Evolutionary conservation across 37 sponge, comb jelly and placozoan genomes (phyloP), one percentile per base, ranked within the genome.

Genomic region (Halichondria panicea): DNA sequence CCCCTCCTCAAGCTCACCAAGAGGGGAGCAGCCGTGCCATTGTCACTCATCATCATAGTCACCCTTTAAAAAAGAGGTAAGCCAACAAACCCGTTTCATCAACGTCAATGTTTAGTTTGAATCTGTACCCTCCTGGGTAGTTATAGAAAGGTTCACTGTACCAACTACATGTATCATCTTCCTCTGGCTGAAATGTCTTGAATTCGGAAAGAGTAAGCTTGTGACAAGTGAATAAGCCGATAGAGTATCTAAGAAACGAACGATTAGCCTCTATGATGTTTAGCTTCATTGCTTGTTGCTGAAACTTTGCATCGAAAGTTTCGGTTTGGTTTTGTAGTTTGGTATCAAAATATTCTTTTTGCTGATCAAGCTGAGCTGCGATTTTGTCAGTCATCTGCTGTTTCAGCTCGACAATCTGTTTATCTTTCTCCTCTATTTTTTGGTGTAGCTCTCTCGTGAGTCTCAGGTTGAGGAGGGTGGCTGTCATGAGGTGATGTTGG

Each of bases 21-120:
- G 57, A 22, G 74, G 43, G 62, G 36, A n/a, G 85, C 84, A 42
- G 82, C 85, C 57, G 45, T 93, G 28, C 89, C 89, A 56, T n/a
- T 54, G 37, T 25, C 55, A 43, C 48, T 73, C 57, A 60, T 73
- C 60, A 57, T 73, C 60, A 35, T 73, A 30, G 12, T 56, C 74
- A 9, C 74, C 74, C 34, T 57, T 56, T 60, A 73, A 55, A 24
- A 43, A 2, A 56, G 58, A 38, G 21, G 39, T 36, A 57, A 19
- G 52, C 74, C 13, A 42, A 57, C 31, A 73, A 41, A 13, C 57
- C 60, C 37, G 74, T 73, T 15, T 60, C 74, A 73, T 56, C 36
- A n/a, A 60, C 32, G 33, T 56, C 31, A 30, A 73, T 54, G 34
- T 31, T 4, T 21, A 73, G 60, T 36, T 35, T 38, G 35, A 73